Evolutionary conservation across 2,797 vertebrate genomes (phyloP).

Genomic region (Sciaenops ocellatus): DNA sequence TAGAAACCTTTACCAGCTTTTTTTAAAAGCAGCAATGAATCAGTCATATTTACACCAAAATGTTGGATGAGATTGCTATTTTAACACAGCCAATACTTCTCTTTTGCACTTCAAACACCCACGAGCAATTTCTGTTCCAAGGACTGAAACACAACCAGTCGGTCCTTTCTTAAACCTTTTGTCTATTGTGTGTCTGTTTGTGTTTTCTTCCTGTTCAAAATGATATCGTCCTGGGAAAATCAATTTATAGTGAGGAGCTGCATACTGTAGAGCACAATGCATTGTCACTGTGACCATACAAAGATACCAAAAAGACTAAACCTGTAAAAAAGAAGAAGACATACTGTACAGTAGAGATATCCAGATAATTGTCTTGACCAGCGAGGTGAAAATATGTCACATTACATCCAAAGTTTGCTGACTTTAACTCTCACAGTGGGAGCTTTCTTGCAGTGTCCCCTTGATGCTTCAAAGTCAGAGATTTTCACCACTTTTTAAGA

Average conservation of each 20-base stretch:
- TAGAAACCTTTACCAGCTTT: constrained; percentile 31
- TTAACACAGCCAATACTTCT: constrained; percentile 39
- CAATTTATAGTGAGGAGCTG: background rate
- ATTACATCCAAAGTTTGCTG: background rate
- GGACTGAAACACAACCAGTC: constrained; percentile 33
- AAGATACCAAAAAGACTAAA: background rate
- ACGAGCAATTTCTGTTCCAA: constrained; percentile 31
- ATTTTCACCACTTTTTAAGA: background rate
- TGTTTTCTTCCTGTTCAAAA: background rate
- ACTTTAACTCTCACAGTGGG: constrained; percentile 5
- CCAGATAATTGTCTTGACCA: background rate
- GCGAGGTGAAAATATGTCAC: background rate
- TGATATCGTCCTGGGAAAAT: constrained; percentile 14
- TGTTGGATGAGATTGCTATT: constrained; percentile 25
- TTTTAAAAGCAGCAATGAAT: constrained; percentile 38
- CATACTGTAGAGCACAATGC: background rate
- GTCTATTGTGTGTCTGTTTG: constrained; percentile 30
- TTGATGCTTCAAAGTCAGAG: constrained; percentile 1
- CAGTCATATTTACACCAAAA: constrained; percentile 31
- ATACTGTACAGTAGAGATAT: background rate
- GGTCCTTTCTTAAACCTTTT: constrained; percentile 17
- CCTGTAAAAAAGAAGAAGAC: background rate
- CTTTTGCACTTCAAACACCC: constrained; percentile 47
- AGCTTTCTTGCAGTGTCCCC: background rate
- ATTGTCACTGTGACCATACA: background rate